Base-by-base conservation (phyloP, 23 tunicate species). In the Trididemnum clinides region DNA sequence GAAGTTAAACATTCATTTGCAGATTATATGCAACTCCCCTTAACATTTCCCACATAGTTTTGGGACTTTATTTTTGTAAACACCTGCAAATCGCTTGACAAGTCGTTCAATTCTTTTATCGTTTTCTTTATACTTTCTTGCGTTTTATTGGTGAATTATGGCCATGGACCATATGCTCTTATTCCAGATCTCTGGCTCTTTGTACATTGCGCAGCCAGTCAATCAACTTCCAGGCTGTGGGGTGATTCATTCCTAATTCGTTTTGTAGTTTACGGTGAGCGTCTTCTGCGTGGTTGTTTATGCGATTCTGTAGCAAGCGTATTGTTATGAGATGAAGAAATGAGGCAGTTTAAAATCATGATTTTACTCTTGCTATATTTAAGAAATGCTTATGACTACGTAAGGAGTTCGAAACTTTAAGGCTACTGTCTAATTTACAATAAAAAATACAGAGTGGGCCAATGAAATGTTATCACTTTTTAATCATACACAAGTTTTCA, bases 211-310 rank as follows among this genome's bases (percentile, higher is more conserved):
- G 10, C 5, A 71, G 30, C 12, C 49, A 5, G 7, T 71, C 51
- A 32, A 71, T 71, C 15, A 71, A 29, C 30, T 71, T 71, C 78
- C 78, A 71, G 15, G 29, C 51, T 6, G 78, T 71, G 39, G 49
- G 21, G 49, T 71, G 78, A 29, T 71, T 71, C 78, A 71, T 71
- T 26, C 78, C 78, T 26, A 71, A 51, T 71, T 71, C 78, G 39
- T 26, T 71, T 71, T 71, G 78, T 6, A 71, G 26, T 5, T 51
- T 51, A 6, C 78, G 51, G 49, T 71, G 78, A 7, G 78, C 51
- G 6, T 51, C 51, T 71, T 71, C 78, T 30, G 78, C 78, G 51
- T 71, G 54, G 15, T 44, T 44, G 15, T 44, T 44, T 15, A 15
- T 44, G 10, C 54, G 10, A 44, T 44, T 15, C 54, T 44, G 54